These are phyloP conservation scores for Murina feae DNA, from an alignment of 2,113 vertebrate species.

Conservation along the genomic window DNA sequence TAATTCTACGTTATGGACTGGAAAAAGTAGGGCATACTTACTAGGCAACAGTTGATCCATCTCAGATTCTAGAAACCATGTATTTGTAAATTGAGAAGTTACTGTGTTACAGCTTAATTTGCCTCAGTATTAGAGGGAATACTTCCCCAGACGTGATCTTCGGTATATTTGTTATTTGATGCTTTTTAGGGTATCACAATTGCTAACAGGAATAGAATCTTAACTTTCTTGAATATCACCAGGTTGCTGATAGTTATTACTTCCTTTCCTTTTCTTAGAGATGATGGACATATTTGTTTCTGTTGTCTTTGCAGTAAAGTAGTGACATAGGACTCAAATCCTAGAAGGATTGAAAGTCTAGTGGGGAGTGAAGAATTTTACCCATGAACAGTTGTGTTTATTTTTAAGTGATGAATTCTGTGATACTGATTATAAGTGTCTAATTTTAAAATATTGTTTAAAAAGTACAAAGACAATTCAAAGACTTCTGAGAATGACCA, in stretches of 20 bases:
- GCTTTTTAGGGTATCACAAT: neutral
- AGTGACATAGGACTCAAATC: neutral
- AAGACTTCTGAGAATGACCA: neutral
- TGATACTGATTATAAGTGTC: neutral
- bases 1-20: neutral
- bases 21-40: neutral
- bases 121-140: neutral
- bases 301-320: neutral
- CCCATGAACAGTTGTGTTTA: neutral
- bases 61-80: neutral
- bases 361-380: neutral
- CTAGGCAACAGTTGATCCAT: neutral
- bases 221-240: neutral
- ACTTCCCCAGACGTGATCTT: neutral
- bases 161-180: neutral
- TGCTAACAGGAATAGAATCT: neutral
- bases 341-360: neutral
- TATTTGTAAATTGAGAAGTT: neutral
- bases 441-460: neutral
- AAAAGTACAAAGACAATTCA: neutral
- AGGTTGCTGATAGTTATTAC: neutral
- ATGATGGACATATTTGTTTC: neutral
- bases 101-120: neutral
- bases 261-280: neutral
- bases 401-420: neutral